Evolutionary conservation across 2,797 vertebrate species (phyloP).

Genomic region (Dermochelys coriacea): DNA sequence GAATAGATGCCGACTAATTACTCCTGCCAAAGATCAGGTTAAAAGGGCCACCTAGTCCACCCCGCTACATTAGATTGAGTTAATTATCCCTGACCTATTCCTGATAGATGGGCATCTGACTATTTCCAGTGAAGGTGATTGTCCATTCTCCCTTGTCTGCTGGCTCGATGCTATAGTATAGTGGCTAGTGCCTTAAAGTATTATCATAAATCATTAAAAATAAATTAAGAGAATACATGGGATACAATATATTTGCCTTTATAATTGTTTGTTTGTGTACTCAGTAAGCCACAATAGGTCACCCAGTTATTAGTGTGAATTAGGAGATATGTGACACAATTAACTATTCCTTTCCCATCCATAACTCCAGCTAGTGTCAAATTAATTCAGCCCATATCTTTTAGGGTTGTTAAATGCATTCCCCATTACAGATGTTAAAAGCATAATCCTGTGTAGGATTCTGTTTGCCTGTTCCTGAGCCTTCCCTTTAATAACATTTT

Average conservation of each 20-base stretch:
- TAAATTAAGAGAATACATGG: background rate
- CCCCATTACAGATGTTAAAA: background rate
- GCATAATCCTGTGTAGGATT: rapidly evolving
- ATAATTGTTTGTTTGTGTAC: background rate
- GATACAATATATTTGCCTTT: too few relatives aligned
- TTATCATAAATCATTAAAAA: background rate
- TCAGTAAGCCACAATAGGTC: background rate
- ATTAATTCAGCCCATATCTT: background rate
- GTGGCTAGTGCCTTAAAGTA: background rate
- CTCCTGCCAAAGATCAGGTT: background rate
- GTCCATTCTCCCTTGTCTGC: background rate
- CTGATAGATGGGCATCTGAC: background rate
- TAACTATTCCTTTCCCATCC: background rate
- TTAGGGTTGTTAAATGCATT: background rate
- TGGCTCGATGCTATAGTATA: background rate
- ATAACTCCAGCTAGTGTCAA: background rate
- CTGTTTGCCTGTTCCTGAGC: background rate
- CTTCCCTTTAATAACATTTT: background rate
- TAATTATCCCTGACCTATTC: background rate
- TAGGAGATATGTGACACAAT: background rate
- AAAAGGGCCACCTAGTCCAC: background rate
- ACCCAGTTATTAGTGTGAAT: too few relatives aligned
- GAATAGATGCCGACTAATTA: background rate
- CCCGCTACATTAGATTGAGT: background rate
- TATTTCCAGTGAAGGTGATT: background rate